These are phyloP conservation scores for Crambe crambe DNA, from an alignment of 37 sponge, comb jelly and placozoan genomes.

Conservation along the genomic window DNA sequence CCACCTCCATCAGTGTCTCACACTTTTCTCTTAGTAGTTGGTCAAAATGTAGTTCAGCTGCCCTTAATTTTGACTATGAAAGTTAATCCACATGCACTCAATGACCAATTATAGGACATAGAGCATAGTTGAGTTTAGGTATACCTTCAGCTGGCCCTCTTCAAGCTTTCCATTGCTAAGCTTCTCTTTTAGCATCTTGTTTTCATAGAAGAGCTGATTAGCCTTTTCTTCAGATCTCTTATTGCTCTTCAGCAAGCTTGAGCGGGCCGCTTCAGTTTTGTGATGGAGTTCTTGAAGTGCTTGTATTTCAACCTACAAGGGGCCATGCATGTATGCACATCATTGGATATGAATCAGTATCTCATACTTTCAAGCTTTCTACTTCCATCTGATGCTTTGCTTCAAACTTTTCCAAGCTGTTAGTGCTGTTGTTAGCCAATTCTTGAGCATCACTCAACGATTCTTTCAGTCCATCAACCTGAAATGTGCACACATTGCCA, in stretches of 20 bases:
- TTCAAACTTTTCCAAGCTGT: not conserved
- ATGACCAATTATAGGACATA: not conserved
- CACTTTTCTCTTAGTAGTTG: not conserved
- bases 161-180: not conserved
- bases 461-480: conserved; percentile 1
- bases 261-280: not conserved
- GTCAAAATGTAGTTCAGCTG: not conserved
- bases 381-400: not conserved
- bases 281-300: not conserved
- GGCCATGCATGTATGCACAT: not conserved
- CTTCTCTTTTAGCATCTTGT: not conserved
- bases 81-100: not conserved
- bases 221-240: not conserved
- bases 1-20: not conserved
- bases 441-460: conserved; percentile 13
- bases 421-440: not conserved
- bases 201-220: not conserved
- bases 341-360: not conserved
- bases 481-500: not conserved
- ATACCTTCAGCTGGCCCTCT: not conserved
- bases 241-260: not conserved
- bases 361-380: not conserved
- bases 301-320: not conserved
- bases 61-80: not conserved
- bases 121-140: not conserved